Conservation (phyloP, 92 coral and sea anemone species). For the Meandrina meandrites region DNA sequence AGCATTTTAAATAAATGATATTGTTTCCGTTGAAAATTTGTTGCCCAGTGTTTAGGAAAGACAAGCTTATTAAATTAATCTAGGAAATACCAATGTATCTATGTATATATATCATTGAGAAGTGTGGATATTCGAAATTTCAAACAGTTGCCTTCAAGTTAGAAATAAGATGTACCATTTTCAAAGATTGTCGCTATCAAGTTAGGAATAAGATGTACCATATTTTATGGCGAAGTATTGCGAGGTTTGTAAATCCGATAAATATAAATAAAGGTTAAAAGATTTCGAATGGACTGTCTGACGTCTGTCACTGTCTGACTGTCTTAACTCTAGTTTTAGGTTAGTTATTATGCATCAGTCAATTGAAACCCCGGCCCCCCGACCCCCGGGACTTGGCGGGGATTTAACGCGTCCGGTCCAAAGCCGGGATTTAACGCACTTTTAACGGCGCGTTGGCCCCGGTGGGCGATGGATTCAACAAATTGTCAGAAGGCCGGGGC, state of each 20-base stretch:
- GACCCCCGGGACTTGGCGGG: too few relatives aligned
- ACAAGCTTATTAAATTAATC: background rate
- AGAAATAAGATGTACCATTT: background rate
- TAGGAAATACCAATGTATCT: background rate
- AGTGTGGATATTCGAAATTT: background rate
- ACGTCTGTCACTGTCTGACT: background rate
- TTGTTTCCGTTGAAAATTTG: background rate
- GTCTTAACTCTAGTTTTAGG: too few relatives aligned
- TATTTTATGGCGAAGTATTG: constrained; percentile 1
- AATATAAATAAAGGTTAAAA: background rate
- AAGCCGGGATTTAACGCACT: too few relatives aligned
- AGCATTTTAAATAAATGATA: background rate
- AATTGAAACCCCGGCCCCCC: too few relatives aligned
- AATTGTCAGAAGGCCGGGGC: too few relatives aligned
- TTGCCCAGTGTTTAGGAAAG: background rate
- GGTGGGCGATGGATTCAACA: too few relatives aligned
- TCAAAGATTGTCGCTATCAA: background rate
- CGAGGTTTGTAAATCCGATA: background rate
- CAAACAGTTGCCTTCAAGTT: background rate
- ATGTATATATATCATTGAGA: background rate
- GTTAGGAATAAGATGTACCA: background rate
- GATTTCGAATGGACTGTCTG: background rate
- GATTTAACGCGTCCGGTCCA: too few relatives aligned
- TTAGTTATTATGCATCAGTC: too few relatives aligned
- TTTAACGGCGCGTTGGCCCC: too few relatives aligned